phyloP scores from a whole-genome alignment of 2,888 invertebrate genomes.

The Athalia circularis region DNA sequence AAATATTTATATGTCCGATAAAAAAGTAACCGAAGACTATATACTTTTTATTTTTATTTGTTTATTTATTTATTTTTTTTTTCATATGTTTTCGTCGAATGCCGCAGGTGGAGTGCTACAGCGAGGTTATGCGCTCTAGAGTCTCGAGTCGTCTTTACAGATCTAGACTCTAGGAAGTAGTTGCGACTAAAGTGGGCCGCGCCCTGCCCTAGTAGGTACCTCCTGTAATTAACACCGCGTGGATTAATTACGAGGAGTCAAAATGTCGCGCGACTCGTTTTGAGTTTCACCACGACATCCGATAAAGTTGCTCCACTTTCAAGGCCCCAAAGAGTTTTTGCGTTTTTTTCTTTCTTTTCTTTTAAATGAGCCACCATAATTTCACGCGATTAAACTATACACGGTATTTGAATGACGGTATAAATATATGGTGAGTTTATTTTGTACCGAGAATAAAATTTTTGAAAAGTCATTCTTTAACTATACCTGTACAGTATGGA shows the following conservation, averaged over 20 bases:
- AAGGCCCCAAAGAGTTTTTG: conserved; percentile 48
- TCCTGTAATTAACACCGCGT: conserved; percentile 39
- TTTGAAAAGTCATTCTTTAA: too few relatives aligned
- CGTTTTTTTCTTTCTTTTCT: neutral
- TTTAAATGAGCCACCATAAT: neutral
- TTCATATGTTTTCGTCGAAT: too few relatives aligned
- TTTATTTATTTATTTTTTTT: too few relatives aligned
- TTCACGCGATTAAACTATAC: too few relatives aligned
- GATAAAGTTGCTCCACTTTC: conserved; percentile 65
- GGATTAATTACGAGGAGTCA: conserved; percentile 45
- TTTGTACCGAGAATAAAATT: too few relatives aligned
- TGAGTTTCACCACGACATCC: conserved; percentile 55
- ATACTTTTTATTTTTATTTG: neutral
- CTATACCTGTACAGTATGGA: too few relatives aligned
- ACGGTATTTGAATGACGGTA: too few relatives aligned
- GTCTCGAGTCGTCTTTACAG: neutral
- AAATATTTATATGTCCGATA: neutral
- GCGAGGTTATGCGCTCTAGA: neutral
- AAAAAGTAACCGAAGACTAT: neutral
- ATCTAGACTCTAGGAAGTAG: neutral
- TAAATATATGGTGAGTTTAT: too few relatives aligned
- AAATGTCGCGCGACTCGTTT: conserved; percentile 49
- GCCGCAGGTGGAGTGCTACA: neutral
- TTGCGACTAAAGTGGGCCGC: conserved; percentile 33
- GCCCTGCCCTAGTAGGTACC: conserved; percentile 34